These are phyloP conservation scores for Scolopax rusticola DNA, from an alignment of 2,797 vertebrate genomes.

Conservation along the genomic window DNA sequence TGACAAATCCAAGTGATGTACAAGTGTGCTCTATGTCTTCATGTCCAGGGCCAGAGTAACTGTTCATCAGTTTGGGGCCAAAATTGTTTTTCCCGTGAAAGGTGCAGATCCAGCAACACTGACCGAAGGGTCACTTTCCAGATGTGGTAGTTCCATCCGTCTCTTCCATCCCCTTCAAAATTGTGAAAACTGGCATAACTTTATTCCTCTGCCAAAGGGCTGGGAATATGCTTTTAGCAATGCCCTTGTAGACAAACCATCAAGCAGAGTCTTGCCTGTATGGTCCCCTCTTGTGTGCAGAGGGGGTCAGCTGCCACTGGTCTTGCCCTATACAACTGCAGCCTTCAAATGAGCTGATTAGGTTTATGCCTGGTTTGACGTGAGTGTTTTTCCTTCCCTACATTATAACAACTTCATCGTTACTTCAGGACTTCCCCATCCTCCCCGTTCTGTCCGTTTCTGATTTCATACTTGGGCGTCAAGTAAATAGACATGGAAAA, in stretches of 20 bases:
- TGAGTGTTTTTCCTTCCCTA: not conserved
- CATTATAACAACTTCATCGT: not conserved
- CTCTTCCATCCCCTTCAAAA: not conserved
- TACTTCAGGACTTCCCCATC: not conserved
- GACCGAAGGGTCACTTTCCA: not conserved
- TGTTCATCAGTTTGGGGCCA: not conserved
- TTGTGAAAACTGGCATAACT: not conserved
- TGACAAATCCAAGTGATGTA: not conserved
- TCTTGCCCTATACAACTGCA: not conserved
- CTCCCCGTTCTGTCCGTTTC: not conserved
- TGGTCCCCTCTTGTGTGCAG: rapidly evolving
- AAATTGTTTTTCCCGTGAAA: not conserved
- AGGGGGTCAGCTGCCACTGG: no score
- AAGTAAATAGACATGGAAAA: not conserved
- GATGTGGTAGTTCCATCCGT: not conserved
- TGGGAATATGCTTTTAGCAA: not conserved
- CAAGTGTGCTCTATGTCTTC: not conserved
- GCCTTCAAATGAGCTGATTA: not conserved
- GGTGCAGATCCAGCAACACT: not conserved
- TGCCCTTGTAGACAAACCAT: not conserved
- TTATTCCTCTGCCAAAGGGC: not conserved
- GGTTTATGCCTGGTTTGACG: not conserved
- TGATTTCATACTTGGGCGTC: not conserved
- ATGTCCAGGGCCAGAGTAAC: not conserved
- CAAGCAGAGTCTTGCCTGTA: not conserved